Evolutionary conservation across 2,113 vertebrate species (phyloP).

Genomic region (Bos taurus): DNA sequence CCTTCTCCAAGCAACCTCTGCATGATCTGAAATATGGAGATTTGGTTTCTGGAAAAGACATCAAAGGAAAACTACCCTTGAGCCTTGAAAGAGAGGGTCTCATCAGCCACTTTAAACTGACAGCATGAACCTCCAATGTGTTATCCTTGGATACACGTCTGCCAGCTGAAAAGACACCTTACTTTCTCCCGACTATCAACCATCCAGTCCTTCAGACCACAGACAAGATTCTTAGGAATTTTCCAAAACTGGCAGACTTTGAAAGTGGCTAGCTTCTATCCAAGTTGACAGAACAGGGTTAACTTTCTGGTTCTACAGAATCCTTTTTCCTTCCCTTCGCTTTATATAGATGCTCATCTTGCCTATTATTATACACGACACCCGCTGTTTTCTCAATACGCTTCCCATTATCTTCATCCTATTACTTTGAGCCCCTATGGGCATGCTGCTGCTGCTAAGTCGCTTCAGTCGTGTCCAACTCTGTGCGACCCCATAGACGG

Average conservation of each 20-base stretch:
- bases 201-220: background rate
- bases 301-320: background rate
- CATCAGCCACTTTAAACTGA: background rate
- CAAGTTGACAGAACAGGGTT: background rate
- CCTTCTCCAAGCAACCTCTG: background rate
- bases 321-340: background rate
- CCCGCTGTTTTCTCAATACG: background rate
- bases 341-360: background rate
- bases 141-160: background rate
- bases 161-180: background rate
- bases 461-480: fast-evolving
- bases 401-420: background rate
- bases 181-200: background rate
- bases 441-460: no score
- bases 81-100: background rate
- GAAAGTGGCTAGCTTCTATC: background rate
- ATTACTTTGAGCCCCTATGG: background rate
- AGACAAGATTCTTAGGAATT: background rate
- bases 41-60: background rate
- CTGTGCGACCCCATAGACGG: no score
- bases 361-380: background rate
- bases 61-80: background rate
- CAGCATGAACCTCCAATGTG: background rate
- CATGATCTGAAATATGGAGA: background rate
- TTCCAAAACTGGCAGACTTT: background rate